A percentile compares a stretch with the other conserved stretches of the same genome.
Evolutionary conservation across 2,888 invertebrate species (phyloP).

Genomic region (Pecten maximus): DNA sequence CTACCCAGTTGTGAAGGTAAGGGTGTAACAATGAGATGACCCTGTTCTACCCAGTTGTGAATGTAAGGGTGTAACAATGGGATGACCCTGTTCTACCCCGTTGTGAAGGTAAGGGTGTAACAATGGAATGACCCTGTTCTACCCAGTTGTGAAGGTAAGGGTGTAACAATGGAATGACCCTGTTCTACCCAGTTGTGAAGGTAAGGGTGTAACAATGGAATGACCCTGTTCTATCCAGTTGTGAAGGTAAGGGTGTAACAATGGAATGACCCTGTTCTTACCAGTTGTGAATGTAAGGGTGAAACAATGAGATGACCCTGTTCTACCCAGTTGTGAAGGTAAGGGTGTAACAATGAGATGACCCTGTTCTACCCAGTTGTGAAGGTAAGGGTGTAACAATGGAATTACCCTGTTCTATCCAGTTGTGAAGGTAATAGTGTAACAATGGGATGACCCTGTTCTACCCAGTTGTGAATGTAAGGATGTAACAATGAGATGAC

Average conservation of each 20-base stretch:
- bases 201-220: constrained; percentile 67
- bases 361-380: constrained; percentile 61
- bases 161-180: constrained; percentile 61
- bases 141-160: constrained; percentile 67
- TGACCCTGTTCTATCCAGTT: constrained; percentile 58
- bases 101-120: constrained; percentile 70
- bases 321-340: constrained; percentile 67
- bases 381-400: constrained; percentile 67
- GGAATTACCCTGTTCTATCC: constrained; percentile 60
- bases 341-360: constrained; percentile 61
- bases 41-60: constrained; percentile 62
- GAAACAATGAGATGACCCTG: constrained; percentile 60
- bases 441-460: constrained; percentile 60
- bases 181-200: constrained; percentile 63
- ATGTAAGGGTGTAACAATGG: constrained; percentile 68
- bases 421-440: constrained; percentile 69
- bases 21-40: constrained; percentile 60
- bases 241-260: constrained; percentile 68
- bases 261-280: constrained; percentile 61
- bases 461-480: constrained; percentile 67
- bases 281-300: constrained; percentile 67
- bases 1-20: constrained; percentile 67
- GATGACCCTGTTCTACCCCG: constrained; percentile 58
- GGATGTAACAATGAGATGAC: constrained; percentile 60
- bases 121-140: constrained; percentile 60